phyloP scores from a whole-genome alignment of 35 echinoderm and acorn worm species.

The Ptychodera flava region DNA sequence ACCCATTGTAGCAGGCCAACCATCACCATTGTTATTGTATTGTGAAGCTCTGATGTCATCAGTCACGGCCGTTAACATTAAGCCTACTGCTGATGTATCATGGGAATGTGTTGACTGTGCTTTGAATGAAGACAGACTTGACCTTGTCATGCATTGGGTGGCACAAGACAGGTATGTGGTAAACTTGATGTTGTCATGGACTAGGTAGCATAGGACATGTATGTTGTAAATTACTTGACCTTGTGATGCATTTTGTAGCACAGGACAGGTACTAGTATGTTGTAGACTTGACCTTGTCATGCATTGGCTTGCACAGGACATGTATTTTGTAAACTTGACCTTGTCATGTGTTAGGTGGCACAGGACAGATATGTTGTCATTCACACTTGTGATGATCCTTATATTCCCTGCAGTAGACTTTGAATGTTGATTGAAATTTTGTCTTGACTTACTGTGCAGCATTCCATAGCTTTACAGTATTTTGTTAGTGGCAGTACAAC shows the following conservation, averaged over 20 bases:
- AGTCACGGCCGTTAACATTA: slow-evolving; percentile 66
- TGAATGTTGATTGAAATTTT: too few species aligned
- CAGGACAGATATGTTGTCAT: slow-evolving; percentile 85
- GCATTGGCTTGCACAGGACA: slow-evolving; percentile 82
- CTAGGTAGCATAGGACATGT: too few species aligned
- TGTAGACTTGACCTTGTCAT: slow-evolving; percentile 82
- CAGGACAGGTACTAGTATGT: slow-evolving; percentile 67
- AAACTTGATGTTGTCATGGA: too few species aligned
- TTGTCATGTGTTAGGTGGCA: slow-evolving; percentile 83
- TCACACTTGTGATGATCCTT: too few species aligned
- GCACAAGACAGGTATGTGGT: slow-evolving; percentile 69
- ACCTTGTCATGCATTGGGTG: slow-evolving; percentile 86
- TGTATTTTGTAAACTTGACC: slow-evolving; percentile 84
- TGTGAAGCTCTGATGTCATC: slow-evolving; percentile 89
- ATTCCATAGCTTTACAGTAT: too few species aligned
- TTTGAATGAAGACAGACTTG: slow-evolving; percentile 71
- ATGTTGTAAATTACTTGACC: too few species aligned
- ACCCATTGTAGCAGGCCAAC: slow-evolving; percentile 59
- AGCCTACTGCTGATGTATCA: slow-evolving; percentile 78
- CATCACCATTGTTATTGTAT: slow-evolving; percentile 71
- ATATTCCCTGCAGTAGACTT: too few species aligned
- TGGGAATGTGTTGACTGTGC: slow-evolving; percentile 96
- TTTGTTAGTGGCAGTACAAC: too few species aligned
- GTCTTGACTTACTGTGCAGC: too few species aligned
- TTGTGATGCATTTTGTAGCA: slow-evolving; percentile 83